Evolutionary conservation across 2,888 invertebrate genomes (phyloP).

Genomic region (Amblyjoppa proteus): DNA sequence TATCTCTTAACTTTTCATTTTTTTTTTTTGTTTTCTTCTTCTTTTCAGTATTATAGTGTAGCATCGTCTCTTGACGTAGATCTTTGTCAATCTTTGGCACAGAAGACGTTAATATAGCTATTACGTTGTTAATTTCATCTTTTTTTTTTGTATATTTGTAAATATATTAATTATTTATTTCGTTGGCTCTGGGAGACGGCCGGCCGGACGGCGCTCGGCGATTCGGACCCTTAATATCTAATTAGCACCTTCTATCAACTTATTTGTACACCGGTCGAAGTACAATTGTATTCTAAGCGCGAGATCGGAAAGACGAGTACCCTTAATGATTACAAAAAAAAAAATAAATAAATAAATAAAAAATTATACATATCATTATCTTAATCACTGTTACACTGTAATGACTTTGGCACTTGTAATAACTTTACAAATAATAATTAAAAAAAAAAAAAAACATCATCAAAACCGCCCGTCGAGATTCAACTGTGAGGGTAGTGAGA

Average conservation of each 20-base stretch:
- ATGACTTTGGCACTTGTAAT: conserved; percentile 62
- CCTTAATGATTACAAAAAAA: background rate
- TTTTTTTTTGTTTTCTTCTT: conserved; percentile 7
- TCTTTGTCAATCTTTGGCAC: conserved; percentile 68
- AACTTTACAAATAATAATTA: background rate
- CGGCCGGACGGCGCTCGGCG: conserved; percentile 74
- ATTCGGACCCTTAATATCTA: conserved; percentile 76
- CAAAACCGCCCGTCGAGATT: conserved; percentile 11
- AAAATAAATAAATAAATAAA: background rate
- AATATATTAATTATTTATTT: conserved; percentile 61
- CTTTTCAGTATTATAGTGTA: conserved; percentile 7
- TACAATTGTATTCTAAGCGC: conserved; percentile 45
- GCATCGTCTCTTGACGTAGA: conserved; percentile 34
- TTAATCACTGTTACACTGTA: conserved; percentile 3
- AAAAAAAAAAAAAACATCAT: background rate
- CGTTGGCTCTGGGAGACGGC: conserved; percentile 69
- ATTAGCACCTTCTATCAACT: conserved; percentile 82
- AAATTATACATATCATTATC: background rate
- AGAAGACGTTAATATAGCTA: conserved; percentile 52
- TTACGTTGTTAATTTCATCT: conserved; percentile 35
- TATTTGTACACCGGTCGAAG: conserved; percentile 71
- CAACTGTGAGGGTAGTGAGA: background rate
- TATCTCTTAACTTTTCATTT: conserved; percentile 12
- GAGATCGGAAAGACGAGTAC: conserved; percentile 30
- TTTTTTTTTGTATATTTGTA: conserved; percentile 36